Base-by-base conservation (phyloP, 2,888 invertebrate genomes). In the Dorcus hopei region DNA sequence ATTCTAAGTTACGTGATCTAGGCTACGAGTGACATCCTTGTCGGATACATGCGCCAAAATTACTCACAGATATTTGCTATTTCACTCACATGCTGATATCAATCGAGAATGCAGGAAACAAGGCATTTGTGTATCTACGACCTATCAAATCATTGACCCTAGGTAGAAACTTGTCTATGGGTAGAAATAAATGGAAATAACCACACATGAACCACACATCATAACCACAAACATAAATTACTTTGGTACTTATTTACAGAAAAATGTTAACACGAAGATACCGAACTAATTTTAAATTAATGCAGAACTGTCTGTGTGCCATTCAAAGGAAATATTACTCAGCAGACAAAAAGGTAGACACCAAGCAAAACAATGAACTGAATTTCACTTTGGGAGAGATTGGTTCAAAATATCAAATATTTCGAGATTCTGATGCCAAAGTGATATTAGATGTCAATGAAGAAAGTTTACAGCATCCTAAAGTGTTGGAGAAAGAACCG, bases 371-470 rank as follows among this genome's bases (percentile, higher is more conserved):
- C 7, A 52, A 26, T 43, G 43, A 49, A 14, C 19, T 53, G 49
- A 63, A 65, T 43, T 54, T 39, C 16, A 58, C 56, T 59, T 64
- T 73, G 48, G 71, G 73, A 7, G 69, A 72, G 53, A 69, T 74
- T 52, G 62, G 67, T 40, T 63, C 70, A 19, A 89, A 87, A 79
- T 90, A 87, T 72, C 83, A 87, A 79, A 76, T 87, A 62, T 90
- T 90, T 74, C 82, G 83, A 16, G 91, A 92, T 68, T 82, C 84
- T 65, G 89, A 91, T 73, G 80, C 89, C 0, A 78, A 82, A 9
- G 77, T 88, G 61, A 88, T 93, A 67, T 83, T 89, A 64, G 89
- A 93, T 73, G 85, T 90, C 16, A 85, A 85, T 53, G 91, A 91
- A 68, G 90, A 90, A 75, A 33, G 7, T 33, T 33, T 33, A 33